Percentiles rank a stretch among this genome's conserved stretches.
Evolutionary conservation across 1,140 invertebrate genomes (phyloP).

Genomic region (Psix sp.): DNA sequence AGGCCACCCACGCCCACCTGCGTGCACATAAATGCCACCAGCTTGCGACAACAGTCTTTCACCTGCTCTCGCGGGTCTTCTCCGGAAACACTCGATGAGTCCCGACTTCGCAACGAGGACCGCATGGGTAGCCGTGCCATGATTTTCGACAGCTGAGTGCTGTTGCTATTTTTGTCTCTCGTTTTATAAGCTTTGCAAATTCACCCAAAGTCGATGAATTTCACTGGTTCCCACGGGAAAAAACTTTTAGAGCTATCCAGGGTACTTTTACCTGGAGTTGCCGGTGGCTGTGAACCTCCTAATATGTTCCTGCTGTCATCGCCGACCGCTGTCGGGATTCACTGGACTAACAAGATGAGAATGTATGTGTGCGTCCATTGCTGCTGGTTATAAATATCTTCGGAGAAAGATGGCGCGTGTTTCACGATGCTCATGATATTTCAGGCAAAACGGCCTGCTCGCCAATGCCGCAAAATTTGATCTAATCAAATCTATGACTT

Average conservation of each 20-base stretch:
- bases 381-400: slow-evolving; percentile 26
- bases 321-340: too few relatives aligned
- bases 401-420: slow-evolving; percentile 23
- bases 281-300: too few relatives aligned
- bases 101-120: slow-evolving; percentile 81
- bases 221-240: too few relatives aligned
- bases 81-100: slow-evolving; percentile 82
- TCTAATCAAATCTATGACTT: too few relatives aligned
- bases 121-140: slow-evolving; percentile 67
- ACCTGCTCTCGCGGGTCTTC: slow-evolving; percentile 83
- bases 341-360: slow-evolving; percentile 11
- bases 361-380: slow-evolving; percentile 17
- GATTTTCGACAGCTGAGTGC: too few relatives aligned
- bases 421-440: slow-evolving; percentile 1
- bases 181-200: too few relatives aligned
- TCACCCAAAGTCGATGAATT: too few relatives aligned
- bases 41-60: slow-evolving; percentile 89
- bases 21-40: slow-evolving; percentile 93
- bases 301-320: too few relatives aligned
- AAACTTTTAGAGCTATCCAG: too few relatives aligned
- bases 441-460: slow-evolving; percentile 7
- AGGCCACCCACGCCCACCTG: slow-evolving; percentile 96
- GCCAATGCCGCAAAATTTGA: background rate
- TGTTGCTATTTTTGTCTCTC: slow-evolving; percentile 17
- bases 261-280: too few relatives aligned